Conservation (phyloP, 2,888 invertebrate species). For the Pyrocoelia pectoralis region DNA sequence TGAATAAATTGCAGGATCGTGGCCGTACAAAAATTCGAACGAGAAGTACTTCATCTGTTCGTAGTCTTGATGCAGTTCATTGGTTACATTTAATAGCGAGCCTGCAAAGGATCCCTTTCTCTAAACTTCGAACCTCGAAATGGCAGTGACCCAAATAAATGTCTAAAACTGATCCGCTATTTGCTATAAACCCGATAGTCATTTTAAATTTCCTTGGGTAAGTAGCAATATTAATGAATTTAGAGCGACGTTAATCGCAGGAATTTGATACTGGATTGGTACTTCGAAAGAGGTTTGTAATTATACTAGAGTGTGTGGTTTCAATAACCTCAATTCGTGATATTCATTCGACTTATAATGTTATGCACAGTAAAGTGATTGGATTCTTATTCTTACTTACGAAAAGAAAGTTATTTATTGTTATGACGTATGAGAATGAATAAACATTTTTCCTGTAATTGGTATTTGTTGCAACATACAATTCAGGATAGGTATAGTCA, state of each 20-base stretch:
- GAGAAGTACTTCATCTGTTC: constrained; percentile 5
- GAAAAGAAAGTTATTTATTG: neutral
- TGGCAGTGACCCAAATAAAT: constrained; percentile 7
- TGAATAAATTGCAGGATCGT: neutral
- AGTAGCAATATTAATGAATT: constrained; percentile 6
- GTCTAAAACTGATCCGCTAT: neutral
- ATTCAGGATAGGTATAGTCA: neutral
- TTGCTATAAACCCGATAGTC: neutral
- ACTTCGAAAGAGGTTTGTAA: neutral
- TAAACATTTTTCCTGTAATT: no score
- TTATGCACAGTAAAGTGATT: neutral
- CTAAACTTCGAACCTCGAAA: neutral
- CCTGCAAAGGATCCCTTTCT: constrained; percentile 2
- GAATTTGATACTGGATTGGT: neutral
- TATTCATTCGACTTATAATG: neutral
- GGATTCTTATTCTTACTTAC: neutral
- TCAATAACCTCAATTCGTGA: neutral
- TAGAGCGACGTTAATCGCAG: neutral
- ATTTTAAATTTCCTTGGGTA: neutral
- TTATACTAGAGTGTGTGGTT: neutral
- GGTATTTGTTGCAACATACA: no score
- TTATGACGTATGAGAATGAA: neutral
- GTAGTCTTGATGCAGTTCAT: constrained; percentile 8
- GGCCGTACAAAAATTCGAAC: neutral
- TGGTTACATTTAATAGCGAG: constrained; percentile 8